These are phyloP conservation scores for Kryptopterus vitreolus DNA, from an alignment of 2,797 vertebrate genomes.

Conservation along the genomic window DNA sequence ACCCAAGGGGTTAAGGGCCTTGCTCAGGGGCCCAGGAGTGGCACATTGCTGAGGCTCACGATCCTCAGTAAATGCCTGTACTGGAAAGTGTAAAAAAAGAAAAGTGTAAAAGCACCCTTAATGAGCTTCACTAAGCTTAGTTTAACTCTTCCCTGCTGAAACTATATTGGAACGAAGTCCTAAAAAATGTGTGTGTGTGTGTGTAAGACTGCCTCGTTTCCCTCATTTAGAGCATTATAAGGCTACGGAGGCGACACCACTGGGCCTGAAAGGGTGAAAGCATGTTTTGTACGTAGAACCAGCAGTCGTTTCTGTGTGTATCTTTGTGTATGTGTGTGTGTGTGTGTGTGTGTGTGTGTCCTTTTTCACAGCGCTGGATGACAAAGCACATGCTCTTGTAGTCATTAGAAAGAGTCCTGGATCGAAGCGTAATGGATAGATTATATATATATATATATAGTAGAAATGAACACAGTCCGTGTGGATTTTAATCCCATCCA, in stretches of 20 bases:
- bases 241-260: constrained; percentile 26
- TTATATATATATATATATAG: background rate
- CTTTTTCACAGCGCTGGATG: constrained; percentile 42
- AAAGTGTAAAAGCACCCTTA: constrained; percentile 26
- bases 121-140: constrained; percentile 4
- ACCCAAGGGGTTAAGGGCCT: too few species aligned
- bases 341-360: constrained; percentile 6
- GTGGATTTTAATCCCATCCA: constrained; percentile 22
- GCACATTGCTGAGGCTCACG: too few species aligned
- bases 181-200: constrained; percentile 5
- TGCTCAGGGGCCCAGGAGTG: too few species aligned
- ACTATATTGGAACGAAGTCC: constrained; percentile 19
- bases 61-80: background rate
- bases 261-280: constrained; percentile 26
- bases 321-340: background rate
- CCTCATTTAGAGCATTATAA: constrained; percentile 33
- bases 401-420: constrained; percentile 34
- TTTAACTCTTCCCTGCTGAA: constrained; percentile 41
- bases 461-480: constrained; percentile 41
- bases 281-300: constrained; percentile 6
- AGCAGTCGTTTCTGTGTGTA: constrained; percentile 17
- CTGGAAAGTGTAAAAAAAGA: background rate
- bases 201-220: constrained; percentile 29
- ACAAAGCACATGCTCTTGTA: constrained; percentile 39
- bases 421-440: constrained; percentile 40